A percentile compares a stretch with the other conserved stretches of the same genome.
phyloP scores from a whole-genome alignment of 2,888 invertebrate species.

The Lypha dubia region DNA sequence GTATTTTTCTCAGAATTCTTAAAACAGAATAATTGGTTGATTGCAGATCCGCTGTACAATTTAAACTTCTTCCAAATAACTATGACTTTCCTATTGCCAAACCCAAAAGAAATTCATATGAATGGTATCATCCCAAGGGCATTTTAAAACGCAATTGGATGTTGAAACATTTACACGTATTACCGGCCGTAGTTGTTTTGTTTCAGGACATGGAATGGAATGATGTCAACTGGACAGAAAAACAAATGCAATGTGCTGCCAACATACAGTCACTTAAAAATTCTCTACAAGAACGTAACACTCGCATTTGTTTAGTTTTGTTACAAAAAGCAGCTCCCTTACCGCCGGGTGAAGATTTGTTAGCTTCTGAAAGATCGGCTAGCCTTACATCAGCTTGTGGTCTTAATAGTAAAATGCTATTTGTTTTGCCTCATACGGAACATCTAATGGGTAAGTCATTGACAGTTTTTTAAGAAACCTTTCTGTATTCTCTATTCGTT shows the following conservation, averaged over 20 bases:
- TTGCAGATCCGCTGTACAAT: constrained; percentile 90
- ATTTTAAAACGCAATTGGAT: constrained; percentile 98
- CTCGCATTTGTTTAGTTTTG: constrained; percentile 93
- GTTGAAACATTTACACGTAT: constrained; percentile 93
- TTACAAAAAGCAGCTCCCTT: constrained; percentile 93
- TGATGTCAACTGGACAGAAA: constrained; percentile 96
- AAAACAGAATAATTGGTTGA: not conserved
- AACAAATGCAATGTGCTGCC: constrained; percentile 96
- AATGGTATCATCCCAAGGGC: constrained; percentile 97
- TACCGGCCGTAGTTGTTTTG: constrained; percentile 96
- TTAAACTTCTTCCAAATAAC: constrained; percentile 91
- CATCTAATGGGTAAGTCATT: constrained; percentile 86
- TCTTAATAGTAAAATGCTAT: constrained; percentile 95
- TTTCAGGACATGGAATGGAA: constrained; percentile 99
- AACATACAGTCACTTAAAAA: constrained; percentile 91
- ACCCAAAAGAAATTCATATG: constrained; percentile 94
- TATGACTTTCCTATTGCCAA: constrained; percentile 95
- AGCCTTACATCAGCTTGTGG: constrained; percentile 96
- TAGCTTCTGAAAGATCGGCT: constrained; percentile 95
- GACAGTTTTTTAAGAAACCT: not conserved
- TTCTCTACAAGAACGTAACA: constrained; percentile 83
- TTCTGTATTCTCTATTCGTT: not conserved
- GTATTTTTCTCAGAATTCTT: not conserved
- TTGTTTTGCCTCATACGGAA: constrained; percentile 95
- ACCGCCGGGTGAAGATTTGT: constrained; percentile 91